phyloP scores from a whole-genome alignment of 2,113 vertebrate species.

The Glaucidium brasilianum region DNA sequence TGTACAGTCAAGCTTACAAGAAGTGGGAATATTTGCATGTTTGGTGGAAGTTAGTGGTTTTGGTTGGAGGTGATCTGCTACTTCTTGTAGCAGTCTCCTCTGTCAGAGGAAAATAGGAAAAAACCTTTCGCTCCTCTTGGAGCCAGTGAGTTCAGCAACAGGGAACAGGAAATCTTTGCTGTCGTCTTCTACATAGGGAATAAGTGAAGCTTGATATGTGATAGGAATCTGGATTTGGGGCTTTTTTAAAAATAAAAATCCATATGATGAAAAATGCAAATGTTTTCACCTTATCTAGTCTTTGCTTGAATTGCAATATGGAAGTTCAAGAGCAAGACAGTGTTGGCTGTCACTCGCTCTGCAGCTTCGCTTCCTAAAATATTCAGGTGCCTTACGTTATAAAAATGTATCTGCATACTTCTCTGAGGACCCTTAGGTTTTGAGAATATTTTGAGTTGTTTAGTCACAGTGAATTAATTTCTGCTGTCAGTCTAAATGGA shows the following conservation, averaged over 20 bases:
- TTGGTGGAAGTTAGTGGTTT: not conserved
- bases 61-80: not conserved
- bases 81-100: not conserved
- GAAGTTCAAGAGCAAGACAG: not conserved
- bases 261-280: not conserved
- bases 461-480: not conserved
- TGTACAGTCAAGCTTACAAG: not conserved
- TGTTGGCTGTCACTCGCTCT: not conserved
- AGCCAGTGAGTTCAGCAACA: not conserved
- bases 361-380: not conserved
- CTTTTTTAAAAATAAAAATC: not conserved
- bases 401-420: not conserved
- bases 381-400: not conserved
- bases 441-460: not conserved
- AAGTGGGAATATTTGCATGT: not conserved
- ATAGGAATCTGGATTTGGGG: not conserved
- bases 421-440: not conserved
- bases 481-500: not conserved
- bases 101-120: not conserved
- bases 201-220: not conserved
- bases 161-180: not conserved
- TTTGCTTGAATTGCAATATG: not conserved
- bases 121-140: not conserved
- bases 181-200: not conserved
- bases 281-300: not conserved